These are phyloP conservation scores for Microplitis manilae DNA, from an alignment of 2,888 invertebrate species.

Conservation along the genomic window DNA sequence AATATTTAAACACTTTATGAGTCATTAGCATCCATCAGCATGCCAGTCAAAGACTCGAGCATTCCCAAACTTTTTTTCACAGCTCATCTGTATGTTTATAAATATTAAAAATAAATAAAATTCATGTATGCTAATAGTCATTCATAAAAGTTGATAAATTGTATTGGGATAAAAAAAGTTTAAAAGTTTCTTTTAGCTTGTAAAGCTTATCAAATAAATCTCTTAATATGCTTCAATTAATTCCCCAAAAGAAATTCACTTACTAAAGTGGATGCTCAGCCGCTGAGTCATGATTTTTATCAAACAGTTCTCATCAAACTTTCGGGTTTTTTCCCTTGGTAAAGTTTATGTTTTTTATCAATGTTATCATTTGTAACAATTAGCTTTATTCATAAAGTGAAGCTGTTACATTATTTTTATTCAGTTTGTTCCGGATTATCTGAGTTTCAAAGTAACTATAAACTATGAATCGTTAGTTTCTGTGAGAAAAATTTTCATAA, in stretches of 20 bases:
- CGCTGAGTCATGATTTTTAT: constrained; percentile 31
- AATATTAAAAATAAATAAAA: not conserved
- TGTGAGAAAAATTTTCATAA: too few species aligned
- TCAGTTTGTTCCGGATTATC: not conserved
- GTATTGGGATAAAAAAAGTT: not conserved
- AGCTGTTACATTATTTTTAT: constrained; percentile 10
- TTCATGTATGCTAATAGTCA: not conserved
- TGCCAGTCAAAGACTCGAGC: constrained; percentile 20
- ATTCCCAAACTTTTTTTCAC: constrained; percentile 11
- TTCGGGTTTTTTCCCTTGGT: constrained; percentile 1
- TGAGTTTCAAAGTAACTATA: too few species aligned
- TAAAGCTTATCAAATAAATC: not conserved
- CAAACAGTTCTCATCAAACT: constrained; percentile 13
- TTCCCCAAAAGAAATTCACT: constrained; percentile 4
- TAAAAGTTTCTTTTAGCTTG: not conserved
- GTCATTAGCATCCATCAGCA: constrained; percentile 26
- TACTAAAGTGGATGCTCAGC: constrained; percentile 24
- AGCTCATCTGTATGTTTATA: not conserved
- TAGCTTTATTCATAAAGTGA: not conserved
- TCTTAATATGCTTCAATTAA: not conserved
- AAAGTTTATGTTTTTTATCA: not conserved
- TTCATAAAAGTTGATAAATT: not conserved
- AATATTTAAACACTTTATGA: constrained; percentile 16
- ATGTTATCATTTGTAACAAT: not conserved
- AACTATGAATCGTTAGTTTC: too few species aligned